Evolutionary conservation across 1,140 invertebrate species (phyloP), one percentile per base, ranked within the genome.

Genomic region (Oedothorax gibbosus): DNA sequence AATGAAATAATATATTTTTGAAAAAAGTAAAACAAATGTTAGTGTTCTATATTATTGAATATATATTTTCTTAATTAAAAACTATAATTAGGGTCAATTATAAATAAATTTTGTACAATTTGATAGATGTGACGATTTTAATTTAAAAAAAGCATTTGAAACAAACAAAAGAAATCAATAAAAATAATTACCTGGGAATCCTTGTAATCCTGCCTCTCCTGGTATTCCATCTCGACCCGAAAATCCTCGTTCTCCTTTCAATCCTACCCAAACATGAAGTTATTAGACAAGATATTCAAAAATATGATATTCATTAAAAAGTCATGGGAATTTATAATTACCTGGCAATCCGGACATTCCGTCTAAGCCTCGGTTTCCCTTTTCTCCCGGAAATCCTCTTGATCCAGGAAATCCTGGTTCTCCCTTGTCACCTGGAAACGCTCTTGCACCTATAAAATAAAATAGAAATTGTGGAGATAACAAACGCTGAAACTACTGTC

Each of bases 161-260:
- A 7, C 0, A 64, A 7, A 54, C 12, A 71, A 18, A 18, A 71
- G 6, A 20, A 9, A 20, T 8, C 10, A 71, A 53, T 54, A 51
- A n/a, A 64, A n/a, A 64, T 51, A 14, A 50, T 75, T 79, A 85
- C 86, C 86, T n/a, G 68, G 75, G 49, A 75, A 82, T 51, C 86
- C 86, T 81, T 57, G 68, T 12, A 51, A 68, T 18, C 86, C 86
- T 57, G 56, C 21, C 49, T 14, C 11, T 66, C 78, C 80, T 35
- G 85, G 93, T 86, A 93, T 91, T 2, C 95, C 95, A 88, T 95
- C 94, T 86, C 93, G 92, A 56, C 95, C 95, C 18, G 91, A 88
- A 87, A 93, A 92, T 8, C 95, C 95, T 21, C 91, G 88, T 11
- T 90, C 88, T 2, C 83, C 83, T 12, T 85, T 85, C 12, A 21